phyloP scores from a whole-genome alignment of 2,888 invertebrate species.

The Lasioglossum leucozonium region DNA sequence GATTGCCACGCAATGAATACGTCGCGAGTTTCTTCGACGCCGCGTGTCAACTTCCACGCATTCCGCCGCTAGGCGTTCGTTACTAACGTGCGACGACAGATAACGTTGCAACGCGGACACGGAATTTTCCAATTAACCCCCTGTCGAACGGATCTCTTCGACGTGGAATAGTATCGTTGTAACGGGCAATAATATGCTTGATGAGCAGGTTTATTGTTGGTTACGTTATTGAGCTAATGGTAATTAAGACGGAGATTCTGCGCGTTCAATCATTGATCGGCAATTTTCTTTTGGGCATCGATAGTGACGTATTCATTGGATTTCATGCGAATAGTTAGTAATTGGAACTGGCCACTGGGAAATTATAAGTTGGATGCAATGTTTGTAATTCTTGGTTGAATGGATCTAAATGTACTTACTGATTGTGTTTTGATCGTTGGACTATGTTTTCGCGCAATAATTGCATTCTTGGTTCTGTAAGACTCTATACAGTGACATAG shows the following conservation, averaged over 20 bases:
- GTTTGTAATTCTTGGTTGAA: no score
- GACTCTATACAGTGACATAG: no score
- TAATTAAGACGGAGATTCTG: neutral
- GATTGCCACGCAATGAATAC: slow-evolving; percentile 31
- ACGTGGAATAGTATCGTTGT: neutral
- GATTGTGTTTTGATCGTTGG: no score
- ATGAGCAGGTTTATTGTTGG: neutral
- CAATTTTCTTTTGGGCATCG: neutral
- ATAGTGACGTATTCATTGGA: no score
- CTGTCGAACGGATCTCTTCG: neutral
- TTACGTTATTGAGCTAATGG: neutral
- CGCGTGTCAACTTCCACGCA: slow-evolving; percentile 32
- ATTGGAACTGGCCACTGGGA: no score
- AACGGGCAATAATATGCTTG: neutral
- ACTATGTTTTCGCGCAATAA: no score
- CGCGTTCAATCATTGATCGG: neutral
- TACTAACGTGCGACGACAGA: neutral
- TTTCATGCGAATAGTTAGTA: no score
- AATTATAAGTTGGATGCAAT: no score
- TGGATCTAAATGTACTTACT: no score
- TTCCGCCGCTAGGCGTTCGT: neutral
- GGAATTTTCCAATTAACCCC: slow-evolving; percentile 27
- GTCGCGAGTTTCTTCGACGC: neutral
- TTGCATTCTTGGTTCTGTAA: no score
- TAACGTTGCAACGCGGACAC: neutral